Evolutionary conservation across 2,888 invertebrate species (phyloP), one percentile per base, ranked within the genome.

Genomic region (Caenorhabditis sp.): DNA sequence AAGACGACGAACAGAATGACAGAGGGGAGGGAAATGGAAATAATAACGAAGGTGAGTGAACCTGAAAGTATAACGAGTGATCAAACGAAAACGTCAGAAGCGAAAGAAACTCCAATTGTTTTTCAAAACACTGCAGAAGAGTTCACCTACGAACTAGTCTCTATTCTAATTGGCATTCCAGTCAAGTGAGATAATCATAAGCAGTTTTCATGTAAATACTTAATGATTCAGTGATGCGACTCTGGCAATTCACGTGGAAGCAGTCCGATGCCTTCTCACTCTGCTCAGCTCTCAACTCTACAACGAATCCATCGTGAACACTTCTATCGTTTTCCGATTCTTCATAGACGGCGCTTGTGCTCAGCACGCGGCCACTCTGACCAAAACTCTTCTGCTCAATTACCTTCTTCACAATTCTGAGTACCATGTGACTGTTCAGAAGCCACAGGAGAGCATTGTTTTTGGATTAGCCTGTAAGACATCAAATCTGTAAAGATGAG

Each of bases 381-480:
- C 90, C 62, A 89, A 90, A 66, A 84, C 89, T 0, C 83, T 91
- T 43, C 82, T 91, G 46, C 81, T 89, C 66, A 90, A 90, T 77
- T 91, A 88, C 78, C 83, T 90, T 8, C 85, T 88, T 30, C 90
- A 90, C 76, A 85, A 80, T 55, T 78, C 63, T 7, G 82, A 83
- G 32, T 76, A 84, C 35, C 62, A 62, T 13, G 58, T 81, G 24
- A 71, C 71, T 0, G 61, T 74, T n/a, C 78, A 79, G 26, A 91
- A 92, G 55, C 91, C 92, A 1, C 93, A 93, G 0, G 94, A 94
- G 55, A 95, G 95, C 83, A 91, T 95, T 81, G 93, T 96, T n/a
- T 92, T 95, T 81, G 94, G 94, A 78, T 89, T 92, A 73, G 92
- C 92, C 39, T 92, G 92, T 92, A 89, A 85, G 90, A 61, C 17